Evolutionary conservation across 2,113 vertebrate species (phyloP), one percentile per base, ranked within the genome.

Genomic region (Xiphorhynchus elegans): DNA sequence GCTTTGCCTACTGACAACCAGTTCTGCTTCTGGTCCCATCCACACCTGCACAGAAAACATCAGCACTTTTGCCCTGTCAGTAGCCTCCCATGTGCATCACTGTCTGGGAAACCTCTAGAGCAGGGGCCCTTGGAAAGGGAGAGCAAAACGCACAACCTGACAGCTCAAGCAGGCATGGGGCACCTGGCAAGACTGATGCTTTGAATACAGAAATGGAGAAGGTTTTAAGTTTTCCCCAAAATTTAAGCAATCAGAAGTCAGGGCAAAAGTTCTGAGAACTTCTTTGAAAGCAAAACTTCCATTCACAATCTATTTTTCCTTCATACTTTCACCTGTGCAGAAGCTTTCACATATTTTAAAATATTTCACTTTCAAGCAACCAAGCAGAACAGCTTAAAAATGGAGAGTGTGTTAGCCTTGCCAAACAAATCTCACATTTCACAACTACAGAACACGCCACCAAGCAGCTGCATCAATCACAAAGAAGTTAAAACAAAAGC

Each of bases 391-490:
- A 70, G 49, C n/a, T 81, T 87, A 75, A n/a, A 67, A 87, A 50
- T 0, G 4, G 37, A 76, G 16, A 56, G 8, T 1, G 5, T 6
- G 21, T 20, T 77, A 79, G 23, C 83, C 66, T 11, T 83, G 63
- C 55, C 79, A 83, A 84, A 46, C 31, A 87, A 42, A 72, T 35
- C 46, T 88, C 44, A 3, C 53, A 53, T 85, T 80, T 87, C 82
- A 47, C 59, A 63, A 20, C 68, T 56, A 80, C 0, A 59, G 66
- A 90, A 80, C n/a, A 60, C 33, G 23, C 6, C 42, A 89, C 16
- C n/a, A 78, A 76, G 80, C 90, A 96, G 96, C 85, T 93, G 93
- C 88, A 90, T 66, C 78, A 63, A n/a, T 78, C 72, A 96, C 92
- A 95, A 92, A 86, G 66, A 62, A 50, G 28, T 62, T 24, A 85